A percentile compares a stretch with the other conserved stretches of the same genome.
phyloP scores from a whole-genome alignment of 1,140 invertebrate species.

The Drosophila prosaltans region DNA sequence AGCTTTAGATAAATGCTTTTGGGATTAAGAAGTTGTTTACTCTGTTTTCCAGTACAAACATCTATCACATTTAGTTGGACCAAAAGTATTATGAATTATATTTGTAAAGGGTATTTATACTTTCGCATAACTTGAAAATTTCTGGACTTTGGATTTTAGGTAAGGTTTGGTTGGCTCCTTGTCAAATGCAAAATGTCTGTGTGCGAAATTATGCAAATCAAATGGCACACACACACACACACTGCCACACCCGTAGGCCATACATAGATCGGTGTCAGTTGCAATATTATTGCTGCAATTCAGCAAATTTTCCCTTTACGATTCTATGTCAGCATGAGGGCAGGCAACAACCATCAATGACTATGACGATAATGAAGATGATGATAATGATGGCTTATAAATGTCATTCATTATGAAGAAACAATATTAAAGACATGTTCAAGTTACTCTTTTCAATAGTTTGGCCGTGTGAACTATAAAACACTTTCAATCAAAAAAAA shows the following conservation, averaged over 20 bases:
- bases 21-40: too few species aligned
- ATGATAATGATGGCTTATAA: conserved; percentile 9
- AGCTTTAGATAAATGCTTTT: too few species aligned
- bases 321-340: conserved; percentile 26
- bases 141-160: conserved; percentile 10
- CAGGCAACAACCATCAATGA: conserved; percentile 1
- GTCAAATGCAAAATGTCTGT: conserved; percentile 31
- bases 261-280: conserved; percentile 65
- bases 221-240: conserved; percentile 59
- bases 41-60: too few species aligned
- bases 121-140: neutral
- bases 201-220: conserved; percentile 77
- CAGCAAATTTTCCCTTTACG: conserved; percentile 58
- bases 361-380: neutral
- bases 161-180: conserved; percentile 50
- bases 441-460: neutral
- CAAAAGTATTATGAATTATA: too few species aligned
- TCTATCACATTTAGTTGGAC: too few species aligned
- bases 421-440: neutral
- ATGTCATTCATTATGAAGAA: conserved; percentile 4
- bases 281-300: conserved; percentile 80
- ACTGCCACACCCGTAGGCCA: conserved; percentile 9
- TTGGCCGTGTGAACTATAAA: neutral
- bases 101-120: neutral
- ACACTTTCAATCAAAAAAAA: neutral